A percentile compares a stretch with the other conserved stretches of the same genome.
These are phyloP conservation scores for Microcebus tavaratra DNA, from an alignment of 2,113 vertebrate species.

Conservation along the genomic window DNA sequence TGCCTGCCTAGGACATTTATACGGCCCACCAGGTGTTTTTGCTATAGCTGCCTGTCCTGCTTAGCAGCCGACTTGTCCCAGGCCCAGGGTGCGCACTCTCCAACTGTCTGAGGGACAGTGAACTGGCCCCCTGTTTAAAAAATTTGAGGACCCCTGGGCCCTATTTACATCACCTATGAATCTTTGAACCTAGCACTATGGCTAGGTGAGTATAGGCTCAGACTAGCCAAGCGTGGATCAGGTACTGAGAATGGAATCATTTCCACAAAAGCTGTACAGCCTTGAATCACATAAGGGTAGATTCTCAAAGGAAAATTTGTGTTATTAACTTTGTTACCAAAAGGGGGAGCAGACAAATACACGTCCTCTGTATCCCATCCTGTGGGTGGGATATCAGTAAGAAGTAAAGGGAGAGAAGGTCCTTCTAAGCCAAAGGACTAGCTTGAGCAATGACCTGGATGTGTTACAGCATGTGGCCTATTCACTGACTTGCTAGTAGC, in stretches of 20 bases:
- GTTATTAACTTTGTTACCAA: not conserved
- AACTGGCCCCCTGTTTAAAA: too few relatives aligned
- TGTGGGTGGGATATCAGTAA: not conserved
- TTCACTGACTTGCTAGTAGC: not conserved
- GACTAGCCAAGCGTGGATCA: not conserved
- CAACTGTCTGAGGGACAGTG: too few relatives aligned
- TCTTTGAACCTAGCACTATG: not conserved
- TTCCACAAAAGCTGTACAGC: not conserved
- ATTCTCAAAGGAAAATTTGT: not conserved
- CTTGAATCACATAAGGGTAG: not conserved
- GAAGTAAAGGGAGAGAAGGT: not conserved
- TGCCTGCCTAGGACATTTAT: too few relatives aligned
- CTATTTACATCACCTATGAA: not conserved
- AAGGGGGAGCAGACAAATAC: not conserved
- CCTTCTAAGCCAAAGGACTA: not conserved
- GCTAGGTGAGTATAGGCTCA: not conserved
- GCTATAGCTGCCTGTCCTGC: too few relatives aligned
- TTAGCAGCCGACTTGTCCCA: too few relatives aligned
- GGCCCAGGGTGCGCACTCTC: too few relatives aligned
- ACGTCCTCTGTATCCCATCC: not conserved
- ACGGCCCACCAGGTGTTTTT: too few relatives aligned
- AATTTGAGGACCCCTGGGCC: too few relatives aligned
- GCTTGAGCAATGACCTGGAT: not conserved
- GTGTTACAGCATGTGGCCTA: not conserved
- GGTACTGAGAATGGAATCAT: not conserved